phyloP scores from a whole-genome alignment of 2,113 vertebrate species.

The Pipa parva region DNA sequence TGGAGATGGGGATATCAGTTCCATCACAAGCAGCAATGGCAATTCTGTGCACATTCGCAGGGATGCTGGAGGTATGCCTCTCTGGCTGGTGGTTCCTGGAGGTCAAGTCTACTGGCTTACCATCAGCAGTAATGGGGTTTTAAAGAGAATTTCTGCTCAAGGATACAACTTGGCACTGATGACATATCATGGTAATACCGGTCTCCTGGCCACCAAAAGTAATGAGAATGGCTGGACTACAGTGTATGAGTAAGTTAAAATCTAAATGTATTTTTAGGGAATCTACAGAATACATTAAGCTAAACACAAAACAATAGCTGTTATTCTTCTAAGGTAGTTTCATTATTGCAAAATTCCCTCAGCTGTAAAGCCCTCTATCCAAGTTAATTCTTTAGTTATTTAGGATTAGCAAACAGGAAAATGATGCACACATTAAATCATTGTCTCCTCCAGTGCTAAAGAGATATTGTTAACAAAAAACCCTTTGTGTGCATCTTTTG shows the following conservation, averaged over 20 bases:
- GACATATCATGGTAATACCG: slow-evolving; percentile 89
- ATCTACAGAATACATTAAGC: too few species aligned
- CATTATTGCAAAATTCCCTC: too few species aligned
- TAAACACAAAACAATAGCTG: too few species aligned
- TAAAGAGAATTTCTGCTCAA: slow-evolving; percentile 90
- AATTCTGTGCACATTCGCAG: slow-evolving; percentile 80
- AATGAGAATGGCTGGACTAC: slow-evolving; percentile 96
- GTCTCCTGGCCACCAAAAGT: slow-evolving; percentile 91
- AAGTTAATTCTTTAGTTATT: too few species aligned
- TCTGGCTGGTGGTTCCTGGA: slow-evolving; percentile 87
- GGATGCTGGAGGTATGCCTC: slow-evolving; percentile 80
- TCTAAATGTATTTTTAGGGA: too few species aligned
- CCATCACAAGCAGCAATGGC: slow-evolving; percentile 71
- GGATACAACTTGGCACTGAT: slow-evolving; percentile 90
- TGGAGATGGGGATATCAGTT: slow-evolving; percentile 72
- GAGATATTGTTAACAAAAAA: too few species aligned
- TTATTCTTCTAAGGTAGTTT: too few species aligned
- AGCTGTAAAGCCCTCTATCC: too few species aligned
- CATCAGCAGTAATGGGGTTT: slow-evolving; percentile 86
- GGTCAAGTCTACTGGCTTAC: slow-evolving; percentile 93
- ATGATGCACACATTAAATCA: too few species aligned
- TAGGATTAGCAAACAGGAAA: too few species aligned
- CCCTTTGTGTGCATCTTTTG: too few species aligned
- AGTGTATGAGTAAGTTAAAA: slow-evolving; percentile 84
- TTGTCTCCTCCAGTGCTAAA: too few species aligned